A percentile compares a stretch with the other conserved stretches of the same genome.
Conservation (phyloP, 2,888 invertebrate genomes). For the Drosophila birchii region DNA sequence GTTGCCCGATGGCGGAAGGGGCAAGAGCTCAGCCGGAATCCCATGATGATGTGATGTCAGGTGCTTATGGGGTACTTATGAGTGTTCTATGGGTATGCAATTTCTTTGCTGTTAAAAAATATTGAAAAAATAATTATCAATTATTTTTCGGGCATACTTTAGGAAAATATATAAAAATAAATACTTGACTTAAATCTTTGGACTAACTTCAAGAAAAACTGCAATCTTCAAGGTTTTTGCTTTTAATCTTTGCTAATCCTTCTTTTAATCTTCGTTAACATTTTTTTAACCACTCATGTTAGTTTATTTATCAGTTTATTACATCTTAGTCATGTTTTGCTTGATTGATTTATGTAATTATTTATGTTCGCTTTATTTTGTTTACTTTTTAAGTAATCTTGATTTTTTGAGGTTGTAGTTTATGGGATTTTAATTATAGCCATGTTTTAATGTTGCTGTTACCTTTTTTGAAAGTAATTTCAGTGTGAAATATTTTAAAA, state of each 20-base stretch:
- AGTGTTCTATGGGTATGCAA: constrained; percentile 19
- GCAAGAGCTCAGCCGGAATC: constrained; percentile 12
- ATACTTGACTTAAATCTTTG: not conserved
- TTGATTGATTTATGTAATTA: constrained; percentile 14
- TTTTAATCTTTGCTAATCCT: not conserved
- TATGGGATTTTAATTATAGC: not conserved
- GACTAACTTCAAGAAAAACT: not conserved
- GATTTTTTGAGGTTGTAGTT: not conserved
- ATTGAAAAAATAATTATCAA: not conserved
- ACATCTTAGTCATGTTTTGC: constrained; percentile 8
- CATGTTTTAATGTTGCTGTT: not conserved
- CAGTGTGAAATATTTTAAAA: too few relatives aligned
- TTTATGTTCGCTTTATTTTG: not conserved
- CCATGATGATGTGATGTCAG: constrained; percentile 66
- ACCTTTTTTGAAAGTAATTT: not conserved
- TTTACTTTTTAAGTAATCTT: constrained; percentile 4
- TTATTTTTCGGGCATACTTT: too few relatives aligned
- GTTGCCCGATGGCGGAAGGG: constrained; percentile 23
- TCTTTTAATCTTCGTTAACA: constrained; percentile 2
- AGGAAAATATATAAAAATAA: not conserved
- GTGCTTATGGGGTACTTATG: constrained; percentile 48
- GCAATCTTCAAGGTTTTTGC: not conserved
- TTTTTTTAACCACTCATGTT: not conserved
- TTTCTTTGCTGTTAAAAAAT: constrained; percentile 11
- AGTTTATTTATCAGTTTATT: constrained; percentile 8